Conservation (phyloP, 2,888 invertebrate genomes). For the Orchesellides sinensis region DNA sequence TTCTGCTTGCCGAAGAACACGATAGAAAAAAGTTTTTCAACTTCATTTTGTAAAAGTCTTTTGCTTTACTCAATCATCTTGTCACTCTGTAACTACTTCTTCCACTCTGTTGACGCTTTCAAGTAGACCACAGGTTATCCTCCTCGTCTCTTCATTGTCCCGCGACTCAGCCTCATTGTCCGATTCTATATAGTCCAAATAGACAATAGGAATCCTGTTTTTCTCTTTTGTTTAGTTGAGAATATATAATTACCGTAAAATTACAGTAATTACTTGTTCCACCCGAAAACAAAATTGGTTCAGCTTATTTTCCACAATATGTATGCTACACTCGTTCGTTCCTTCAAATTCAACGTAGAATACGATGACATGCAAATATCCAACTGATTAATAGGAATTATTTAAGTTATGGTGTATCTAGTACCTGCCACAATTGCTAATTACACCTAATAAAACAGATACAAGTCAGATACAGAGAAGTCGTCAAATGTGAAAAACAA, state of each 20-base stretch:
- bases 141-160: slow-evolving; percentile 14
- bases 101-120: background rate
- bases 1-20: slow-evolving; percentile 70
- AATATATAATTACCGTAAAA: slow-evolving; percentile 57
- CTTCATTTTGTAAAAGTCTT: slow-evolving; percentile 71
- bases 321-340: slow-evolving; percentile 10
- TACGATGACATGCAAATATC: background rate
- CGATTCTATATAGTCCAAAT: slow-evolving; percentile 41
- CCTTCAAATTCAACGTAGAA: background rate
- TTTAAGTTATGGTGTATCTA: too few species aligned
- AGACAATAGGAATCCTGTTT: slow-evolving; percentile 27
- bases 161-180: background rate
- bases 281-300: slow-evolving; percentile 31
- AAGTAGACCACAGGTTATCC: slow-evolving; percentile 11
- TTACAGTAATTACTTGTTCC: slow-evolving; percentile 57
- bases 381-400: too few species aligned
- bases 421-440: too few species aligned
- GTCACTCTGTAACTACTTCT: background rate
- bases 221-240: slow-evolving; percentile 37
- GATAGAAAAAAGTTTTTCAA: slow-evolving; percentile 72
- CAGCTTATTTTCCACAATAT: slow-evolving; percentile 46
- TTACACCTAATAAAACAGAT: too few species aligned
- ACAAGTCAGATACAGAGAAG: too few species aligned
- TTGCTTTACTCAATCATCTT: slow-evolving; percentile 16
- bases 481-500: background rate